Conservation (phyloP, 2,888 invertebrate species). For the Meiosimyza decipiens region DNA sequence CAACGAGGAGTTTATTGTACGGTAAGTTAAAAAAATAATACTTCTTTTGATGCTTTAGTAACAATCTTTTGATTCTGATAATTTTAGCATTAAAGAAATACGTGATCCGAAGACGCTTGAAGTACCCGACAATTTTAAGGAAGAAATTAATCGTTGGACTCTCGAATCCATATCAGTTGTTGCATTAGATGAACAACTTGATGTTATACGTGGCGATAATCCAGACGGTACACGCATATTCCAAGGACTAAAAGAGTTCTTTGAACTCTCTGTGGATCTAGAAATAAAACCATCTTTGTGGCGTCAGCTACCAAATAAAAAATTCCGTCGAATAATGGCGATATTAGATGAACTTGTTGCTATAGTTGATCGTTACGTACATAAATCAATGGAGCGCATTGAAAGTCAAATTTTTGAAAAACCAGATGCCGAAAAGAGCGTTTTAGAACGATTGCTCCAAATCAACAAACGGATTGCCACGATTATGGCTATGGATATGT, state of each 20-base stretch:
- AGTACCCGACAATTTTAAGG: conserved; percentile 67
- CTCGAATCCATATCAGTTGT: conserved; percentile 69
- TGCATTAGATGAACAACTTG: conserved; percentile 64
- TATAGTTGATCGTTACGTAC: conserved; percentile 57
- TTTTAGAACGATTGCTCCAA: conserved; percentile 74
- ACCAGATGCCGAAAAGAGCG: conserved; percentile 67
- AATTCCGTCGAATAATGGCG: conserved; percentile 50
- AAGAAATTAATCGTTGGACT: conserved; percentile 71
- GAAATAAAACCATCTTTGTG: conserved; percentile 54
- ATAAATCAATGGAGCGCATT: conserved; percentile 58
- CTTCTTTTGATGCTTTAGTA: neutral
- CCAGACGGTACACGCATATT: conserved; percentile 48
- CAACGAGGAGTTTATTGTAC: conserved; percentile 63
- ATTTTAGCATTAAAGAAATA: conserved; percentile 58
- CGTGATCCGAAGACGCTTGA: conserved; percentile 58
- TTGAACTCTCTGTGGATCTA: conserved; percentile 44
- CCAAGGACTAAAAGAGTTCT: conserved; percentile 38
- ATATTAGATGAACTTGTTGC: conserved; percentile 51
- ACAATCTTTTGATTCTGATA: neutral
- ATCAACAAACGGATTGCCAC: conserved; percentile 73
- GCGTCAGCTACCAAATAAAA: conserved; percentile 49
- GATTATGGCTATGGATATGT: conserved; percentile 78
- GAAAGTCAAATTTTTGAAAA: conserved; percentile 45
- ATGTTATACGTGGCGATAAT: conserved; percentile 49
- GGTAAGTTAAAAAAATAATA: conserved; percentile 46